phyloP scores from a whole-genome alignment of 2,797 vertebrate species.

The Bucorvus abyssinicus region DNA sequence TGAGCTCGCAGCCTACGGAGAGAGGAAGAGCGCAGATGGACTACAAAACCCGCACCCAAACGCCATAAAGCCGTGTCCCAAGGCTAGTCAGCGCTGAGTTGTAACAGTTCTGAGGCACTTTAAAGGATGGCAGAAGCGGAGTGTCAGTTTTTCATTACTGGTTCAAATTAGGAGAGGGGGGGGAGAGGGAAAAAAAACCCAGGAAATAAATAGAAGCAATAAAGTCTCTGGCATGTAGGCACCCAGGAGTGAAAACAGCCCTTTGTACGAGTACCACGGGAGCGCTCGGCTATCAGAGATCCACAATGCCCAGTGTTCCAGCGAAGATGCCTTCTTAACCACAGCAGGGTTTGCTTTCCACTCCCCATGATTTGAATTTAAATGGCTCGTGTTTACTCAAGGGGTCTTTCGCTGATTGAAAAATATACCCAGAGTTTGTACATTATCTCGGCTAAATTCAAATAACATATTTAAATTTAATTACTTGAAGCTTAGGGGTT shows the following conservation, averaged over 20 bases:
- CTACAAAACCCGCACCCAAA: conserved; percentile 23
- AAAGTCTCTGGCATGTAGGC: conserved; percentile 54
- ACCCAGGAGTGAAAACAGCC: conserved; percentile 61
- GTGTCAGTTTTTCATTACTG: conserved; percentile 59
- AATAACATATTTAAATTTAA: conserved; percentile 76
- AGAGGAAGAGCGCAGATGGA: conserved; percentile 36
- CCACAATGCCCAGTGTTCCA: conserved; percentile 19
- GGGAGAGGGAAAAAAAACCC: neutral
- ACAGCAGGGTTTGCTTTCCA: conserved; percentile 31
- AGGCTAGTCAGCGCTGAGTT: conserved; percentile 42
- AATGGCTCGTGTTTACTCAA: conserved; percentile 59
- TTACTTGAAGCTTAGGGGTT: conserved; percentile 72
- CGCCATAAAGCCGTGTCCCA: conserved; percentile 57
- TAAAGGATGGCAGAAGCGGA: conserved; percentile 20
- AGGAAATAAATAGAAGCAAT: conserved; percentile 72
- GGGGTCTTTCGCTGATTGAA: conserved; percentile 58
- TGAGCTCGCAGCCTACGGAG: conserved; percentile 54
- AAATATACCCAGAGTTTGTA: conserved; percentile 67
- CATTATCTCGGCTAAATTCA: conserved; percentile 67
- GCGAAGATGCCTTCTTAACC: conserved; percentile 41
- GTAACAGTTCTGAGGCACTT: conserved; percentile 51
- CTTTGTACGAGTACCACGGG: conserved; percentile 32
- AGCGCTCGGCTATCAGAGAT: conserved; percentile 15
- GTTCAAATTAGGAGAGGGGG: conserved; percentile 45
- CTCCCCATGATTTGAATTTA: conserved; percentile 58